Evolutionary conservation across 2,113 vertebrate species (phyloP).

Genomic region (Cephalopholis sonnerati): DNA sequence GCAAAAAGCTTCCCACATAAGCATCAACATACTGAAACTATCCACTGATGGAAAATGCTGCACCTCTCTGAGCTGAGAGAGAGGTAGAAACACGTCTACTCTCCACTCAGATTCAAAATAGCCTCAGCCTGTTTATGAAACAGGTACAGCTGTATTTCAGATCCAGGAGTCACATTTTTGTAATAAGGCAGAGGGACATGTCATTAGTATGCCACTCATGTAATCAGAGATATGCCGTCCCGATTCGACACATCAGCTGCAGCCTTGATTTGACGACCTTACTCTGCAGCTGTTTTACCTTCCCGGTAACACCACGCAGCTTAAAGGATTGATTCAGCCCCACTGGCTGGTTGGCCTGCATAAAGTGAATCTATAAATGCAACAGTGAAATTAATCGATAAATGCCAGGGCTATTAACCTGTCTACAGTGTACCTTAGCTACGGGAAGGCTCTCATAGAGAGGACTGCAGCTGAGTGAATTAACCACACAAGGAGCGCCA

Average conservation of each 20-base stretch:
- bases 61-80: neutral
- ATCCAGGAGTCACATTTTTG: neutral
- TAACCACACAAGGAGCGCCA: neutral
- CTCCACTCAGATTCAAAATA: neutral
- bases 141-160: neutral
- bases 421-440: constrained; percentile 45
- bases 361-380: constrained; percentile 66
- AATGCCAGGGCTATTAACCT: constrained; percentile 61
- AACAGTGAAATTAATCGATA: constrained; percentile 60
- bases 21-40: constrained; percentile 45
- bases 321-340: constrained; percentile 45
- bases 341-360: constrained; percentile 31
- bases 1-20: constrained; percentile 23
- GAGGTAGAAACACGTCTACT: neutral
- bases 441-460: constrained; percentile 16
- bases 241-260: neutral
- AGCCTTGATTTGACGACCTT: neutral
- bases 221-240: neutral
- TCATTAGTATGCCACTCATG: neutral
- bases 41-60: constrained; percentile 34
- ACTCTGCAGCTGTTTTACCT: constrained; percentile 26
- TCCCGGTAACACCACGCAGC: constrained; percentile 19
- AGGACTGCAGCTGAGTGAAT: constrained; percentile 46
- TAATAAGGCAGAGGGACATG: neutral
- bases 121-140: too few species aligned